phyloP scores from a whole-genome alignment of 2,113 vertebrate species.

The Peromyscus californicus region DNA sequence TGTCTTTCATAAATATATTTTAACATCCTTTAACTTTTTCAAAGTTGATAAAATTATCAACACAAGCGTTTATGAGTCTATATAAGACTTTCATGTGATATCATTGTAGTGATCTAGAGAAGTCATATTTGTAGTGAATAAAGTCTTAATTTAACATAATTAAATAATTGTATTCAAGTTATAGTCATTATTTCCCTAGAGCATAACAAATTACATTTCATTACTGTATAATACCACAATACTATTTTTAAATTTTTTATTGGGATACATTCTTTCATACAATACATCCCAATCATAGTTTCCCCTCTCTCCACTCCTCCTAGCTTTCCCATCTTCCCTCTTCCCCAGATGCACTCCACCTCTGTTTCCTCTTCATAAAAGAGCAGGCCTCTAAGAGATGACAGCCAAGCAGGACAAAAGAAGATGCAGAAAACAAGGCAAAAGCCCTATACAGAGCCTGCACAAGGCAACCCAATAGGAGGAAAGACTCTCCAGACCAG shows the following conservation, averaged over 20 bases:
- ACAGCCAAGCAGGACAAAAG: not conserved
- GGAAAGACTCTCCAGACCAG: not conserved
- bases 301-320: not conserved
- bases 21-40: not conserved
- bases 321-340: not conserved
- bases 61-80: not conserved
- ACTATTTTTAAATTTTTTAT: not conserved
- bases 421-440: not conserved
- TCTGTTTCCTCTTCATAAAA: not conserved
- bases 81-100: not conserved
- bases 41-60: not conserved
- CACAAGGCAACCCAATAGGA: not conserved
- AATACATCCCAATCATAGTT: not conserved
- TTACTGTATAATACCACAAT: not conserved
- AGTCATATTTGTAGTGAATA: not conserved
- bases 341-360: not conserved
- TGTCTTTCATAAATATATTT: not conserved
- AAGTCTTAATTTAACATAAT: conserved; percentile 3
- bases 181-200: not conserved
- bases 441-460: not conserved
- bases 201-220: not conserved
- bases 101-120: not conserved
- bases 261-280: not conserved
- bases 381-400: rapidly evolving
- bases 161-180: conserved; percentile 19